Percentiles rank a stretch among this genome's conserved stretches.
phyloP scores from a whole-genome alignment of 2,113 vertebrate species.

The Morone chrysops region DNA sequence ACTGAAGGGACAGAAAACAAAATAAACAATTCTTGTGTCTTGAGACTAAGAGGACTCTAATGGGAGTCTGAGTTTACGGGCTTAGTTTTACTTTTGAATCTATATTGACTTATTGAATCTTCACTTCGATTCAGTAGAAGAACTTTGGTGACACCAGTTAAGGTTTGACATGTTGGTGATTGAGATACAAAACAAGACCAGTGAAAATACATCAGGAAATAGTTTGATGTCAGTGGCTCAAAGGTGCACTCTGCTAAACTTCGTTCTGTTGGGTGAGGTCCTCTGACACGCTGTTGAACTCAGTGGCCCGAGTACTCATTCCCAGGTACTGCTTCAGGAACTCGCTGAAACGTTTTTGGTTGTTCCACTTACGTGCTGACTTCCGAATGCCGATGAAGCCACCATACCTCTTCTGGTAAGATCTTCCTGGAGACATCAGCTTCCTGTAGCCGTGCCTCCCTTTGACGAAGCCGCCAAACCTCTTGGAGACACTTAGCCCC shows the following conservation, averaged over 20 bases:
- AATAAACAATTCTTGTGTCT: background rate
- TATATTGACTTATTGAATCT: constrained; percentile 14
- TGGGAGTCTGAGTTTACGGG: background rate
- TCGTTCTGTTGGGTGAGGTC: constrained; percentile 86
- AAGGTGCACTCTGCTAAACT: constrained; percentile 75
- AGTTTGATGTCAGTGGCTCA: constrained; percentile 18
- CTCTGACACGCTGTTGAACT: constrained; percentile 84
- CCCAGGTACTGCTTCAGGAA: constrained; percentile 97
- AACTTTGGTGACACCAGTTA: constrained; percentile 24
- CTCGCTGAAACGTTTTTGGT: constrained; percentile 97
- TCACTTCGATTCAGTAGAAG: constrained; percentile 6
- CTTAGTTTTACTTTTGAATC: constrained; percentile 12
- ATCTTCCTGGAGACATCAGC: constrained; percentile 79
- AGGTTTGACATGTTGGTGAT: constrained; percentile 32
- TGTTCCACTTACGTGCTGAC: constrained; percentile 96
- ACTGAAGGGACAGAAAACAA: background rate
- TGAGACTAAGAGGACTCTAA: constrained; percentile 1
- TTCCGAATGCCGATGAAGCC: constrained; percentile 96
- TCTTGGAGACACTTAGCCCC: constrained; percentile 80
- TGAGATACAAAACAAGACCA: constrained; percentile 36
- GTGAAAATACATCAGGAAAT: constrained; percentile 34
- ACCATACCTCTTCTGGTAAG: constrained; percentile 94
- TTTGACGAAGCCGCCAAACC: constrained; percentile 85
- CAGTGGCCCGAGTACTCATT: constrained; percentile 89
- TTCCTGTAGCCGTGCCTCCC: constrained; percentile 85